Conservation (phyloP, 1,140 invertebrate species). For the Lepidostoma basale region DNA sequence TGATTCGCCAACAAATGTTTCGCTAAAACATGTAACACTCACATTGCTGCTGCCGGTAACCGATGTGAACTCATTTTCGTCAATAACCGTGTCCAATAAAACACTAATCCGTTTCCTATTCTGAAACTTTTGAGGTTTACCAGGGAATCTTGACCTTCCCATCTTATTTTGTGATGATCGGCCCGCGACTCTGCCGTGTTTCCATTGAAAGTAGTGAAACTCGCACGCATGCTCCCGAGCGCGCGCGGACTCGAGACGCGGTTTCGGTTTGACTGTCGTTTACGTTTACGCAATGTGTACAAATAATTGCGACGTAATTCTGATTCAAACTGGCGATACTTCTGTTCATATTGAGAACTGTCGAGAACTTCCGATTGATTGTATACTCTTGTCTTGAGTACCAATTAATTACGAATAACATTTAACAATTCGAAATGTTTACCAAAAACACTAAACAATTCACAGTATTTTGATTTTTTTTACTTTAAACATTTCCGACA, state of each 20-base stretch:
- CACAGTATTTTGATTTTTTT: too few relatives aligned
- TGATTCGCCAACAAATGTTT: slow-evolving; percentile 31
- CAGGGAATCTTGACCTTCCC: slow-evolving; percentile 77
- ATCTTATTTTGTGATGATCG: slow-evolving; percentile 57
- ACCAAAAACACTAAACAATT: too few relatives aligned
- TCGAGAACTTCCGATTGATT: slow-evolving; percentile 3
- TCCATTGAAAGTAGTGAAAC: slow-evolving; percentile 58
- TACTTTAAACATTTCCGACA: too few relatives aligned
- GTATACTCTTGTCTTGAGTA: too few relatives aligned
- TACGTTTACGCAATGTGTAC: slow-evolving; percentile 62
- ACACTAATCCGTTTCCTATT: slow-evolving; percentile 82
- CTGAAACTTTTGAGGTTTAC: slow-evolving; percentile 82
- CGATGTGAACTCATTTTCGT: slow-evolving; percentile 57
- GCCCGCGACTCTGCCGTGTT: slow-evolving; percentile 59
- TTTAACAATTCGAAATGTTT: too few relatives aligned
- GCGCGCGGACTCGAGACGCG: slow-evolving; percentile 58
- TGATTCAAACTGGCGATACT: slow-evolving; percentile 51
- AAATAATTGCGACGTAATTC: slow-evolving; percentile 61
- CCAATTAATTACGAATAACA: too few relatives aligned
- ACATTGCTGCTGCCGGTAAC: slow-evolving; percentile 51
- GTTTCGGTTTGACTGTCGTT: slow-evolving; percentile 47
- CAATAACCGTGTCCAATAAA: slow-evolving; percentile 61
- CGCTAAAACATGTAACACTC: slow-evolving; percentile 38
- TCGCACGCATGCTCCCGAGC: slow-evolving; percentile 61
- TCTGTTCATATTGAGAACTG: slow-evolving; percentile 16